Evolutionary conservation across 1,140 invertebrate genomes (phyloP).

Genomic region (Lysiphlebus fabarum): DNA sequence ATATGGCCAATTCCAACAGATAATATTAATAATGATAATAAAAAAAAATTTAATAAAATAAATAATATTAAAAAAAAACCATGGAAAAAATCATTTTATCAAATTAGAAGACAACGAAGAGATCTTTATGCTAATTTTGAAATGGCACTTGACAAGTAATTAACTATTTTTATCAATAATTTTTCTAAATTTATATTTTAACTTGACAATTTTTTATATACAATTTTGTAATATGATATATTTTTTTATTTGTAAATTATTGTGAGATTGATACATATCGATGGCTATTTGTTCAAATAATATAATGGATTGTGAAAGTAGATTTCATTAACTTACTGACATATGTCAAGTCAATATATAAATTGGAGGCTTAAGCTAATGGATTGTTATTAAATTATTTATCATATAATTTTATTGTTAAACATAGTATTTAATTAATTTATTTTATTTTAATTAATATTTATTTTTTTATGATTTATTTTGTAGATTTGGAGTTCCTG

Average conservation of each 20-base stretch:
- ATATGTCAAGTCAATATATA: too few species aligned
- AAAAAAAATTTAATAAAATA: neutral
- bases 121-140: slow-evolving; percentile 49
- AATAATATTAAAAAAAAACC: slow-evolving; percentile 10
- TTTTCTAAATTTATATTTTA: neutral
- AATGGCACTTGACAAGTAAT: slow-evolving; percentile 45
- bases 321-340: too few species aligned
- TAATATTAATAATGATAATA: neutral
- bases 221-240: neutral
- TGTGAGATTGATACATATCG: neutral
- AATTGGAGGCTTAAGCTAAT: too few species aligned
- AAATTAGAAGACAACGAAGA: slow-evolving; percentile 42
- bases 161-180: slow-evolving; percentile 11
- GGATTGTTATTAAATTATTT: neutral
- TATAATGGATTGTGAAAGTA: too few species aligned
- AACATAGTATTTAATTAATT: neutral
- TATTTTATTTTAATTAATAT: neutral
- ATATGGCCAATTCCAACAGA: slow-evolving; percentile 47
- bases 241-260: neutral
- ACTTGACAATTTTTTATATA: too few species aligned
- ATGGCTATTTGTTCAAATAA: neutral
- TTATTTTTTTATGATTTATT: slow-evolving; percentile 8
- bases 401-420: neutral
- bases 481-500: slow-evolving; percentile 62
- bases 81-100: slow-evolving; percentile 15